A percentile compares a stretch with the other conserved stretches of the same genome.
These are phyloP conservation scores for Catocala fraxini DNA, from an alignment of 2,888 invertebrate genomes.

Conservation along the genomic window DNA sequence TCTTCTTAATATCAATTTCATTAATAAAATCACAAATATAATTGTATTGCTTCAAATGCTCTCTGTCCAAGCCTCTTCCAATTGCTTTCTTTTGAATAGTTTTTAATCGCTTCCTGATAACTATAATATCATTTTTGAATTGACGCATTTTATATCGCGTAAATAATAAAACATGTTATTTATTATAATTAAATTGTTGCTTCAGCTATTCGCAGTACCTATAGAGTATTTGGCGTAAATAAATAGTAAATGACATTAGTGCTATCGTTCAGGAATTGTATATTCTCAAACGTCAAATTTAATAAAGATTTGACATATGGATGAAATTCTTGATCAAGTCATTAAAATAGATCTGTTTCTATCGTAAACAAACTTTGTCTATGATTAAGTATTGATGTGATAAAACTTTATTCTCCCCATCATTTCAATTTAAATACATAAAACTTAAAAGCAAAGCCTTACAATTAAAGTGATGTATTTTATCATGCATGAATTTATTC, in stretches of 20 bases:
- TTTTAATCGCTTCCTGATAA: conserved; percentile 51
- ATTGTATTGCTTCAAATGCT: conserved; percentile 62
- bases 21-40: conserved; percentile 61
- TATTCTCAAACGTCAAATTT: not conserved
- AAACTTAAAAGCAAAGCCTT: too few relatives aligned
- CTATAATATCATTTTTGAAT: conserved; percentile 23
- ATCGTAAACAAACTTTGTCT: conserved; percentile 12
- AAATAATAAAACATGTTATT: conserved; percentile 32
- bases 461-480: too few relatives aligned
- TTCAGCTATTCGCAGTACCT: not conserved
- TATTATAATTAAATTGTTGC: conserved; percentile 4
- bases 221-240: conserved; percentile 5
- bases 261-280: conserved; percentile 13
- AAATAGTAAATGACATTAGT: conserved; percentile 14
- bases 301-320: not conserved
- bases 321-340: conserved; percentile 15
- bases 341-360: not conserved
- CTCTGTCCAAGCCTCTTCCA: conserved; percentile 61
- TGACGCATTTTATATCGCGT: conserved; percentile 42
- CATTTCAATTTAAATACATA: not conserved
- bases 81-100: conserved; percentile 67
- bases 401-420: conserved; percentile 10
- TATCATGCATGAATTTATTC: too few relatives aligned
- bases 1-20: conserved; percentile 51
- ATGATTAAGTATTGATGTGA: conserved; percentile 22